Percentiles rank a stretch among this genome's conserved stretches.
Conservation (phyloP, 2,797 vertebrate genomes). For the Hippocampus kuda region DNA sequence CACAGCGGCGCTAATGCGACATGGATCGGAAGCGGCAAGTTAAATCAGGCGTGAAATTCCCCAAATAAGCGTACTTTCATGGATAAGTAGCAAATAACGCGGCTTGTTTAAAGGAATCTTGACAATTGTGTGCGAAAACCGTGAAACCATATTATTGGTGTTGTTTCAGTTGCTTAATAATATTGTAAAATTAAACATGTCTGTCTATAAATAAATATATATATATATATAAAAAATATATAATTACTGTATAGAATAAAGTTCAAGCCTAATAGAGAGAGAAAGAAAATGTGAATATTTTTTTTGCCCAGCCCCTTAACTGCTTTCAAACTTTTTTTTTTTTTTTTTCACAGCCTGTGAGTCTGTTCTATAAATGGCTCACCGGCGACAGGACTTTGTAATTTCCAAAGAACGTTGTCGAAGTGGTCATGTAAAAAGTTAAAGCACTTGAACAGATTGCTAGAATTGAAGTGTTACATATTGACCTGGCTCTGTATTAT, state of each 20-base stretch:
- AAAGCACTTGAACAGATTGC: too few relatives aligned
- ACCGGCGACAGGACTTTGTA: background rate
- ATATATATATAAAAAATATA: background rate
- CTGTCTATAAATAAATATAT: too few relatives aligned
- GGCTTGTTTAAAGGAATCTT: conserved; percentile 25
- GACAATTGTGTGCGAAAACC: too few relatives aligned
- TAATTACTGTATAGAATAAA: too few relatives aligned
- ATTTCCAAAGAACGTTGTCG: background rate
- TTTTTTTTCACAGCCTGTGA: background rate
- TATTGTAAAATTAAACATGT: too few relatives aligned
- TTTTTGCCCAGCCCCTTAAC: too few relatives aligned
- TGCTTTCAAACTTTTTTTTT: too few relatives aligned
- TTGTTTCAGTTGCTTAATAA: background rate
- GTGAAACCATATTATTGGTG: background rate
- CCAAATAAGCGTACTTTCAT: conserved; percentile 63
- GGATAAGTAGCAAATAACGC: conserved; percentile 55
- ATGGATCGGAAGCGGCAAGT: conserved; percentile 66
- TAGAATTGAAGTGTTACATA: too few relatives aligned
- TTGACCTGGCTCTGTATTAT: too few relatives aligned
- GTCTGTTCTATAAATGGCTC: background rate
- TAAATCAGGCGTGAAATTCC: conserved; percentile 77
- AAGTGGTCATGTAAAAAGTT: background rate
- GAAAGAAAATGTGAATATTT: too few relatives aligned
- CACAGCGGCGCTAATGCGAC: conserved; percentile 43
- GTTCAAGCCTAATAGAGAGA: too few relatives aligned